A percentile compares a stretch with the other conserved stretches of the same genome.
Evolutionary conservation across 2,113 vertebrate species (phyloP).

Genomic region (Sitta europaea): DNA sequence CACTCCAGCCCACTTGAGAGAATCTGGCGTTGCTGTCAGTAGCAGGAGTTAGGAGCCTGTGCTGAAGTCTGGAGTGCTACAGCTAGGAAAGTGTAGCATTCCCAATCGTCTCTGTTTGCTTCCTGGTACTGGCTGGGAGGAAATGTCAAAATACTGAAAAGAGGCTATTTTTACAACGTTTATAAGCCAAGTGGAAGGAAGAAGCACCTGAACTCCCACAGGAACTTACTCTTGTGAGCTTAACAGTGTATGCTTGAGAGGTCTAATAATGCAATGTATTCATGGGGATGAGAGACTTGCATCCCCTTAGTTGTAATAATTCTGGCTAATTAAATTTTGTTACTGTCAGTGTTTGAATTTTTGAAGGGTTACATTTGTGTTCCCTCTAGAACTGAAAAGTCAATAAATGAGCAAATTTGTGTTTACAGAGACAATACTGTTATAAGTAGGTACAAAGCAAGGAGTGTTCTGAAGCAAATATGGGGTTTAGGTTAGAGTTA

Average conservation of each 20-base stretch:
- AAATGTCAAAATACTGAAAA: conserved; percentile 3
- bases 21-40: neutral
- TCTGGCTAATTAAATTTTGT: neutral
- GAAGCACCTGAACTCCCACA: neutral
- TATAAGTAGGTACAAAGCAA: neutral
- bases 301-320: neutral
- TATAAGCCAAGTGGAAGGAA: neutral
- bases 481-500: neutral
- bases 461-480: neutral
- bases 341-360: neutral
- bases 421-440: neutral
- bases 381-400: neutral
- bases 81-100: neutral
- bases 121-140: neutral
- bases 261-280: neutral
- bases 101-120: neutral
- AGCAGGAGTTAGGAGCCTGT: neutral
- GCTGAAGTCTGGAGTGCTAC: neutral
- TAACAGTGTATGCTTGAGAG: neutral
- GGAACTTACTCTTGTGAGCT: neutral
- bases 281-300: neutral
- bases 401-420: neutral
- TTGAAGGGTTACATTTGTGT: neutral
- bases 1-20: neutral
- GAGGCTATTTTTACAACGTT: neutral